Percentiles rank a stretch among this genome's conserved stretches.
phyloP scores from a whole-genome alignment of 2,113 vertebrate genomes.

The Prinia subflava region DNA sequence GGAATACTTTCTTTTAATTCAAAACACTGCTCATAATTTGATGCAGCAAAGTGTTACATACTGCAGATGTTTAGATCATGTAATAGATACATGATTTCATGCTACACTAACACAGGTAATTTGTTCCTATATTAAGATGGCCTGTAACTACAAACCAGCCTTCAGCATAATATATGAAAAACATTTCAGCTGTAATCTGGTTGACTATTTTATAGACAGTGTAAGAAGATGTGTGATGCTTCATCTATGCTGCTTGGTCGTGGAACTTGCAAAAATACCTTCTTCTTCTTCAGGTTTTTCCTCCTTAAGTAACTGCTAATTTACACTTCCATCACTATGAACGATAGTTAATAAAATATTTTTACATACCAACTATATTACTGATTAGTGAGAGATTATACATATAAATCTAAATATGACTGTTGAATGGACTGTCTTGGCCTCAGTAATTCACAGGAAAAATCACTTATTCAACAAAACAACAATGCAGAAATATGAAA shows the following conservation, averaged over 20 bases:
- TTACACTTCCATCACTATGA: not conserved
- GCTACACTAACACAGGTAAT: not conserved
- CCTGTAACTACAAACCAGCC: not conserved
- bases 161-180: not conserved
- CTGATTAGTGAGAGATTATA: not conserved
- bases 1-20: not conserved
- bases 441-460: not conserved
- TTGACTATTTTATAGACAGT: not conserved
- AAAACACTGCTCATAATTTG: not conserved
- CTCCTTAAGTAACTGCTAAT: not conserved
- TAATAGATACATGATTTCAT: not conserved
- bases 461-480: not conserved
- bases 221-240: not conserved
- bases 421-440: not conserved
- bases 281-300: not conserved
- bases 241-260: rapidly evolving
- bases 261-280: not conserved
- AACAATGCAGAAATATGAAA: not conserved
- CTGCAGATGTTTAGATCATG: not conserved
- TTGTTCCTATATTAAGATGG: not conserved
- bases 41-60: not conserved
- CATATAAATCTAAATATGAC: not conserved
- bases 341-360: not conserved
- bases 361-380: not conserved
- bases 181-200: not conserved